A percentile compares a stretch with the other conserved stretches of the same genome.
These are phyloP conservation scores for Chaetodon trifascialis DNA, from an alignment of 2,113 vertebrate species.

Conservation along the genomic window DNA sequence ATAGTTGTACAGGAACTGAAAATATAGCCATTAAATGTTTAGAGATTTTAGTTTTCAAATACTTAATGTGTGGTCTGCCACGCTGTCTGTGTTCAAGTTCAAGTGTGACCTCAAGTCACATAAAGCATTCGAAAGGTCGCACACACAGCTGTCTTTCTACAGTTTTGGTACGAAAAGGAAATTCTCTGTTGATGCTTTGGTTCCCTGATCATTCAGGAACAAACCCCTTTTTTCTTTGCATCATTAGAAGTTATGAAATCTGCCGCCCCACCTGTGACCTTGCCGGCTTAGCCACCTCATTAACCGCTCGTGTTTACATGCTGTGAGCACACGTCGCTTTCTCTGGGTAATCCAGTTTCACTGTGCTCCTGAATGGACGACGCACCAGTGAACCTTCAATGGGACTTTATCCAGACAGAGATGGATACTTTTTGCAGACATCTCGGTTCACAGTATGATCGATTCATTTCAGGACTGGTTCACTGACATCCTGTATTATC, in stretches of 20 bases:
- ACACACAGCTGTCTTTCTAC: neutral
- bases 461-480: neutral
- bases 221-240: neutral
- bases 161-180: neutral
- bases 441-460: neutral
- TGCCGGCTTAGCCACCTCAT: constrained; percentile 44
- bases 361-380: constrained; percentile 21
- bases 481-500: neutral
- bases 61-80: neutral
- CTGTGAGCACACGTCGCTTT: neutral
- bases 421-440: neutral
- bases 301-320: constrained; percentile 41
- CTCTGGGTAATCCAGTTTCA: constrained; percentile 50
- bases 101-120: neutral
- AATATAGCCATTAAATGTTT: neutral
- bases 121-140: neutral
- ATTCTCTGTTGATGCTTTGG: neutral
- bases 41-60: neutral
- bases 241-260: constrained; percentile 13
- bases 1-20: neutral
- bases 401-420: neutral
- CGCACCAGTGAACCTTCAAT: neutral
- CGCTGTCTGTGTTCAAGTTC: constrained; percentile 16
- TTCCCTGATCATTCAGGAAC: neutral
- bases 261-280: constrained; percentile 15